Base-by-base conservation (phyloP, 2,797 vertebrate genomes). In the Orestias chungarensis region DNA sequence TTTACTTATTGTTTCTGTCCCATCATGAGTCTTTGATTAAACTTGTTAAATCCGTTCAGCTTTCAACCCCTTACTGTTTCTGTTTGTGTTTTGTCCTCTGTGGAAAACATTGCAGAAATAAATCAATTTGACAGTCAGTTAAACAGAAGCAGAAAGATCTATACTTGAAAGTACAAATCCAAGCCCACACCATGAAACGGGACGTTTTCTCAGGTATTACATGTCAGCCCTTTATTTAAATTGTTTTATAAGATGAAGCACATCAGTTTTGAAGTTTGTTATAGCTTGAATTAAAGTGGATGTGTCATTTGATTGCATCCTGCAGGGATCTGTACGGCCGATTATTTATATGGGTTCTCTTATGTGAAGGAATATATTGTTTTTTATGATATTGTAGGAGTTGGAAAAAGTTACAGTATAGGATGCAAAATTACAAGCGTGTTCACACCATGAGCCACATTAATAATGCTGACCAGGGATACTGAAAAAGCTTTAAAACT, bases 51-150 rank as follows among this genome's bases (percentile, higher is more conserved):
- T 61, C n/a, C n/a, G n/a, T 62, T 40, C 25, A 64, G 35, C 59
- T 64, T 38, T 64, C 35, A 42, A 35, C 14, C 23, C 59, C 3
- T n/a, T n/a, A 3, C 42, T 4, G 17, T 64, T 64, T 64, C 59
- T 64, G 59, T 64, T 64, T 64, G 38, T 40, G 59, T 42, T 64
- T 38, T 38, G 44, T 35, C 69, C 33, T 71, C 33, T 62, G 69
- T 57, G 27, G 29, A 68, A 71, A 68, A 43, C 47, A 43, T 15
- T 18, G 23, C 69, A 68, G 49, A 31, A 31, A 40, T 47, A 27
- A 31, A 38, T 35, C 20, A 50, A 35, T 35, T 35, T 49, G 44
- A 23, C 44, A 74, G 44, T 31, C 52, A 61, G 35, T 61, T 61
- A 49, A 57, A 57, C 29, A 33, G 33, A 7, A 59, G 31, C 17